Conservation (phyloP, 1,140 invertebrate genomes). For the Lutraria rhynchaena region DNA sequence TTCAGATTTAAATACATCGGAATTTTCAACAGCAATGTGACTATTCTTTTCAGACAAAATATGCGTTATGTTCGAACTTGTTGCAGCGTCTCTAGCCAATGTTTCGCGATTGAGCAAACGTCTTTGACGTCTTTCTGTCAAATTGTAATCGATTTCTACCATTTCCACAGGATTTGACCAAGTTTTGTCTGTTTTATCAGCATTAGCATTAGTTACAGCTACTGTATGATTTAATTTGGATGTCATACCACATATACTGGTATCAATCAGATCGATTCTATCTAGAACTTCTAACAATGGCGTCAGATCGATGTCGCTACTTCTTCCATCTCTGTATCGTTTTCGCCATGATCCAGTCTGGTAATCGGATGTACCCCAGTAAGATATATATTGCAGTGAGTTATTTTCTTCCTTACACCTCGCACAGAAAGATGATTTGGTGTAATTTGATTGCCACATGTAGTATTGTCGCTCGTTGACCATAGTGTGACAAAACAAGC, state of each 20-base stretch:
- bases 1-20: too few relatives aligned
- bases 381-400: conserved; percentile 35
- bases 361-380: conserved; percentile 41
- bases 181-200: too few relatives aligned
- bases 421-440: conserved; percentile 42
- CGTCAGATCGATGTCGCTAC: conserved; percentile 32
- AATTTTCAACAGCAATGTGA: too few relatives aligned
- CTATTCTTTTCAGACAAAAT: too few relatives aligned
- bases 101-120: neutral
- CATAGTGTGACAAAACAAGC: conserved; percentile 16
- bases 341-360: conserved; percentile 46
- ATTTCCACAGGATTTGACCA: neutral
- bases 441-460: conserved; percentile 45
- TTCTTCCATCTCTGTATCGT: conserved; percentile 38
- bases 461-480: conserved; percentile 49
- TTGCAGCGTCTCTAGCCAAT: neutral
- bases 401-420: conserved; percentile 17
- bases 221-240: too few relatives aligned
- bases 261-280: conserved; percentile 45
- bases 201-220: too few relatives aligned
- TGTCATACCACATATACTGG: conserved; percentile 15
- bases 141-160: neutral
- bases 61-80: neutral
- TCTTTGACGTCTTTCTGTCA: neutral
- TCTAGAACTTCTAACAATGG: conserved; percentile 42